A percentile compares a stretch with the other conserved stretches of the same genome.
Conservation (phyloP, 2,797 vertebrate species). For the Pseudochirops cupreus region DNA sequence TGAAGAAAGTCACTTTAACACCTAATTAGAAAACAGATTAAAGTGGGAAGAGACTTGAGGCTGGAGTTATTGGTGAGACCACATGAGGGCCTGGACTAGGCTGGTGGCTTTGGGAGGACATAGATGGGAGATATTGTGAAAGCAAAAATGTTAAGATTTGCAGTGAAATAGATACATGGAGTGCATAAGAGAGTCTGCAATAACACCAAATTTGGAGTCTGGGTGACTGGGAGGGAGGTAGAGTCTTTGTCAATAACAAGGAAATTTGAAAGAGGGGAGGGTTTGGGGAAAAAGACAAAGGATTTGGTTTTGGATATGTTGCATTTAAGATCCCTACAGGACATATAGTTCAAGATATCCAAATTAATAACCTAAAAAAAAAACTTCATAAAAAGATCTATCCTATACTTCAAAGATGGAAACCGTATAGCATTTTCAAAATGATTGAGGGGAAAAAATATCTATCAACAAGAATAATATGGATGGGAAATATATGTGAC, state of each 20-base stretch:
- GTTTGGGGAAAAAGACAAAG: neutral
- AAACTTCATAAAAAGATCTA: neutral
- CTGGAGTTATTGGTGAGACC: neutral
- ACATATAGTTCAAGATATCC: neutral
- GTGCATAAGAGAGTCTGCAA: neutral
- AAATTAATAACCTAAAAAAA: neutral
- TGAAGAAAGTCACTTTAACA: neutral
- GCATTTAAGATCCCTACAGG: neutral
- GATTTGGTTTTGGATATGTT: neutral
- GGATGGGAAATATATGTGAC: neutral
- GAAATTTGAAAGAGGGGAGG: neutral
- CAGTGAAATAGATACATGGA: neutral
- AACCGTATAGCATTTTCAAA: slow-evolving; percentile 19
- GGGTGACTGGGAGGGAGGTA: neutral
- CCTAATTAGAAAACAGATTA: neutral
- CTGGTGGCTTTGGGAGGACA: neutral
- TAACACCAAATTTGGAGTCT: neutral
- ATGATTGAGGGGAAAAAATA: neutral
- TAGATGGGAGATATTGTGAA: neutral
- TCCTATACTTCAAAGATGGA: neutral
- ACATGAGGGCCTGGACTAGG: neutral
- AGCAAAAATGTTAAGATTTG: neutral
- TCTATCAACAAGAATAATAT: neutral
- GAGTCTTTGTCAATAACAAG: neutral
- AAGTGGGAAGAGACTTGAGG: neutral